Conservation (phyloP, 2,797 vertebrate genomes). For the Hippocampus kuda region DNA sequence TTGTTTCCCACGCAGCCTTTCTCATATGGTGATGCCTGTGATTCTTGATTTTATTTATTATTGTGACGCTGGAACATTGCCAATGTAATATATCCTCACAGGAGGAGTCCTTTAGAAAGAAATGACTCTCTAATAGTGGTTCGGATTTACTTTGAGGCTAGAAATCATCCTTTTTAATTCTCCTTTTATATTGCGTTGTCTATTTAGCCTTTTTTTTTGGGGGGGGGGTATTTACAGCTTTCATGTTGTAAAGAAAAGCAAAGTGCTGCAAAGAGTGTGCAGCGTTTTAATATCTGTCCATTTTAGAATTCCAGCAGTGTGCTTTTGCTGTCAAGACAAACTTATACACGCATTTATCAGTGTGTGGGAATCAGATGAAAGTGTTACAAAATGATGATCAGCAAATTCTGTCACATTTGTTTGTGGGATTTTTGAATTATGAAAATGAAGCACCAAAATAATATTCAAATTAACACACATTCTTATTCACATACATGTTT, state of each 20-base stretch:
- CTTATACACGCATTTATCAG: background rate
- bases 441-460: too few relatives aligned
- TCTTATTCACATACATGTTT: background rate
- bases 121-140: slow-evolving; percentile 18
- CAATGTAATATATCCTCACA: slow-evolving; percentile 19
- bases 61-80: slow-evolving; percentile 9
- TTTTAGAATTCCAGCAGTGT: background rate
- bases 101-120: slow-evolving; percentile 17
- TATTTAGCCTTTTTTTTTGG: background rate
- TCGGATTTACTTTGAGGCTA: slow-evolving; percentile 18
- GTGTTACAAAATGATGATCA: background rate
- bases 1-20: background rate
- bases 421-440: too few relatives aligned
- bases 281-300: background rate
- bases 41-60: slow-evolving; percentile 17
- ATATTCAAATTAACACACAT: too few relatives aligned
- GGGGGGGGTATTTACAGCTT: background rate
- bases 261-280: background rate
- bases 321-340: slow-evolving; percentile 4
- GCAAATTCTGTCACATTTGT: too few relatives aligned
- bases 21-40: background rate
- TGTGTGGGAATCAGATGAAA: background rate
- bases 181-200: slow-evolving; percentile 6
- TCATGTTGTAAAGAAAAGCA: background rate
- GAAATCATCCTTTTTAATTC: slow-evolving; percentile 12